These are phyloP conservation scores for Trachelus troglodyta DNA, from an alignment of 2,888 invertebrate genomes.

Conservation along the genomic window DNA sequence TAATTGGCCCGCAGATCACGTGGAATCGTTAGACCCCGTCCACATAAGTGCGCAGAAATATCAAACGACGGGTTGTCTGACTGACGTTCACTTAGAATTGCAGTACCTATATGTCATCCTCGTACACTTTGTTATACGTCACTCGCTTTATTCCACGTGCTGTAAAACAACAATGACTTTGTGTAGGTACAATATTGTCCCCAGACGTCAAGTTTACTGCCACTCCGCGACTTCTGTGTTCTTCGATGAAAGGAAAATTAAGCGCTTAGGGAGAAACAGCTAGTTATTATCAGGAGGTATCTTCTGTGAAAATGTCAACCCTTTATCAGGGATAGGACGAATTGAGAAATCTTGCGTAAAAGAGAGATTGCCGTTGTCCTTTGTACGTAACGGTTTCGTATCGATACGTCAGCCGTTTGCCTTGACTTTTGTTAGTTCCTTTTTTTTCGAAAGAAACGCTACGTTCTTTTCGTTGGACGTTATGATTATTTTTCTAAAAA, in stretches of 20 bases:
- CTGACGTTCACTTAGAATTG: neutral
- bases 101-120: neutral
- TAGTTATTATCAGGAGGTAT: neutral
- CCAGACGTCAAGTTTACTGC: neutral
- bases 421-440: no score
- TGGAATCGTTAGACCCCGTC: neutral
- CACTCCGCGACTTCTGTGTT: neutral
- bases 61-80: neutral
- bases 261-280: neutral
- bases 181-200: neutral
- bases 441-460: neutral
- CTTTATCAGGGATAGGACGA: neutral
- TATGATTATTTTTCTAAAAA: neutral
- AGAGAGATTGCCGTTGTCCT: neutral
- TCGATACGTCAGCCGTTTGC: neutral
- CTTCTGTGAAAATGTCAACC: neutral
- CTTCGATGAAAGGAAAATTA: neutral
- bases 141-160: neutral
- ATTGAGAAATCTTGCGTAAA: neutral
- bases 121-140: neutral
- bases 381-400: neutral
- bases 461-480: neutral
- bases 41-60: neutral
- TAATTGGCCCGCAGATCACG: slow-evolving; percentile 1
- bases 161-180: neutral